Evolutionary conservation across 2,888 invertebrate genomes (phyloP), one percentile per base, ranked within the genome.

Genomic region (Exephanes ischioxanthus): DNA sequence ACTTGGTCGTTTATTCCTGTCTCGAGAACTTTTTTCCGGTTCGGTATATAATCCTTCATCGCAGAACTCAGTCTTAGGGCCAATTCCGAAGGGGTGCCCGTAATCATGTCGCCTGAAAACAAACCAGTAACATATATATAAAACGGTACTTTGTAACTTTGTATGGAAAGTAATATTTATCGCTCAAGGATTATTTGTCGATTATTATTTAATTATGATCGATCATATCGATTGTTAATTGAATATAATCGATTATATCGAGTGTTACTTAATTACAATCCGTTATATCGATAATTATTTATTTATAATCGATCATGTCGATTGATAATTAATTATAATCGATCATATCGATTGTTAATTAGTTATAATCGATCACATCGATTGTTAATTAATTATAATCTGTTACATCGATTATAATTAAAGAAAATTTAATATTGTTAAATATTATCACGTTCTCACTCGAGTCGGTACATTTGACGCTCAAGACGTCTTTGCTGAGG

Each of bases 71-170:
- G 19, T 41, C 19, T 67, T 0, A 67, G 66, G 4, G 41, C 66
- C 41, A 67, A 41, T 67, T 67, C 66, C 3, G 66, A 67, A 7
- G 66, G 66, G 37, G 37, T 67, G n/a, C 66, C 66, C 37, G 26
- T 67, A 3, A 67, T 41, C 9, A 19, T 4, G 19, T 67, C 41
- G 9, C 41, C 37, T 67, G 19, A 41, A n/a, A 67, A 67, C 5
- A 41, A 9, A 19, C 9, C 58, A 26, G 58, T 37, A 37, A 37
- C 1, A 37, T 37, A 9, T 37, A 7, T 37, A 37, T 37, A 1
- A 37, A 37, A 37, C 2, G 2, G 37, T 37, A 37, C 37, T 9
- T 9, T 9, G 7, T 9, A 37, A 37, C 9, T 37, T 0, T 9
- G 7, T 37, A 37, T 37, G 37, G 37, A 37, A 37, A 9, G 37